Conservation (phyloP, 2,888 invertebrate genomes). For the Acrocera orbiculus region DNA sequence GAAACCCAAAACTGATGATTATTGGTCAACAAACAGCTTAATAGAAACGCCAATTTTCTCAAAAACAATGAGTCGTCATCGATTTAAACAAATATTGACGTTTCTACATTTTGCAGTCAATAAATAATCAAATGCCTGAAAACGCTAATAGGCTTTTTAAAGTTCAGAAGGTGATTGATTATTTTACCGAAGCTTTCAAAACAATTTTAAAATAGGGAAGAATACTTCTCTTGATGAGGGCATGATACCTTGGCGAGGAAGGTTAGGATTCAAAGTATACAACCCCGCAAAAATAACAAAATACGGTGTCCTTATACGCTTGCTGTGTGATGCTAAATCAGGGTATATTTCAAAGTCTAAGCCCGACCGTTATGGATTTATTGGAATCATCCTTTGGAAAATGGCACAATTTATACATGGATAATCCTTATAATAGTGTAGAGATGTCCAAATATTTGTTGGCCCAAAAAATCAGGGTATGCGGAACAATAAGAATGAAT, state of each 20-base stretch:
- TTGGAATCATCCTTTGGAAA: not conserved
- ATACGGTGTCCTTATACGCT: slow-evolving; percentile 9
- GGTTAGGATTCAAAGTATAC: too few relatives aligned
- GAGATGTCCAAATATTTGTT: not conserved
- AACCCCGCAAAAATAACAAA: slow-evolving; percentile 9
- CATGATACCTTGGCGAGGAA: slow-evolving; percentile 9
- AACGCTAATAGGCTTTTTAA: not conserved
- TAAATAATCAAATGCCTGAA: not conserved
- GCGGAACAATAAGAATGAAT: not conserved
- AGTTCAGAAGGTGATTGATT: not conserved
- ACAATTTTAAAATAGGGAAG: too few relatives aligned
- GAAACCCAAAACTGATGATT: not conserved
- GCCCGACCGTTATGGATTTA: not conserved
- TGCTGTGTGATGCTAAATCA: slow-evolving; percentile 8
- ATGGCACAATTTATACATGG: not conserved
- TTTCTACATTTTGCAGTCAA: not conserved
- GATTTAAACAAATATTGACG: slow-evolving; percentile 1
- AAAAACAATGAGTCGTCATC: not conserved
- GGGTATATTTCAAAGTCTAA: slow-evolving; percentile 6
- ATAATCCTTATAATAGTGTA: not conserved
- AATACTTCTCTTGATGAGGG: not conserved
- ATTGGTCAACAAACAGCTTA: not conserved
- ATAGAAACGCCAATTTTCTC: not conserved
- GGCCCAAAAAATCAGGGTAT: not conserved
- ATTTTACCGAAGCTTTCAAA: too few relatives aligned